Conservation (phyloP, 1,140 invertebrate species). For the Cecropterus lyciades region DNA sequence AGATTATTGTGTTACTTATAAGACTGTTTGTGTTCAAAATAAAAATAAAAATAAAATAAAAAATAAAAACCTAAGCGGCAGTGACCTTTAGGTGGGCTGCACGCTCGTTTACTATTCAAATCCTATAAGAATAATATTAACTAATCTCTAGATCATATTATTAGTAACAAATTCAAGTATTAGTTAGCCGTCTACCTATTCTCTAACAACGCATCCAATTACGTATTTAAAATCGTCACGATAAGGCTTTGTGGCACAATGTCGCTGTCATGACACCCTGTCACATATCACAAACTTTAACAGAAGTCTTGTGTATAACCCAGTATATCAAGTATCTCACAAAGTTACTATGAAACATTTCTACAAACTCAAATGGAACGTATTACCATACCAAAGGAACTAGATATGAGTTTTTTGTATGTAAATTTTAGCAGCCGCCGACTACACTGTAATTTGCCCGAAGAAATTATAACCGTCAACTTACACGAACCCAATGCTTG, state of each 20-base stretch:
- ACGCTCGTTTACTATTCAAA: too few relatives aligned
- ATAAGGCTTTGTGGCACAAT: constrained; percentile 20
- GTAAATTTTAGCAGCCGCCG: not conserved
- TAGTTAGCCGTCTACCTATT: not conserved
- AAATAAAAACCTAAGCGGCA: too few relatives aligned
- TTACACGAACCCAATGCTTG: constrained; percentile 23
- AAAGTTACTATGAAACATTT: not conserved
- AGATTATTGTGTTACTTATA: too few relatives aligned
- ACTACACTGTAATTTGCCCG: constrained; percentile 12
- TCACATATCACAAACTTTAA: constrained; percentile 29
- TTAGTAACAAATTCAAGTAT: not conserved
- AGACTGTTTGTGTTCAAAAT: too few relatives aligned
- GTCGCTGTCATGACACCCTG: constrained; percentile 22
- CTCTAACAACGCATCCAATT: constrained; percentile 3
- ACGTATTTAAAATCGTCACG: constrained; percentile 18
- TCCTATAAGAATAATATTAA: too few relatives aligned
- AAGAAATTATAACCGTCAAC: constrained; percentile 25
- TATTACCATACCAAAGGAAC: not conserved
- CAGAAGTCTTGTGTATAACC: constrained; percentile 22
- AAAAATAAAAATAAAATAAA: too few relatives aligned
- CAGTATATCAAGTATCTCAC: constrained; percentile 3
- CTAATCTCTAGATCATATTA: not conserved
- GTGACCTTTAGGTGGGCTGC: too few relatives aligned
- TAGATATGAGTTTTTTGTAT: not conserved
- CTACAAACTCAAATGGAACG: not conserved